Base-by-base conservation (phyloP, 2,113 vertebrate species). In the Myocastor coypus region DNA sequence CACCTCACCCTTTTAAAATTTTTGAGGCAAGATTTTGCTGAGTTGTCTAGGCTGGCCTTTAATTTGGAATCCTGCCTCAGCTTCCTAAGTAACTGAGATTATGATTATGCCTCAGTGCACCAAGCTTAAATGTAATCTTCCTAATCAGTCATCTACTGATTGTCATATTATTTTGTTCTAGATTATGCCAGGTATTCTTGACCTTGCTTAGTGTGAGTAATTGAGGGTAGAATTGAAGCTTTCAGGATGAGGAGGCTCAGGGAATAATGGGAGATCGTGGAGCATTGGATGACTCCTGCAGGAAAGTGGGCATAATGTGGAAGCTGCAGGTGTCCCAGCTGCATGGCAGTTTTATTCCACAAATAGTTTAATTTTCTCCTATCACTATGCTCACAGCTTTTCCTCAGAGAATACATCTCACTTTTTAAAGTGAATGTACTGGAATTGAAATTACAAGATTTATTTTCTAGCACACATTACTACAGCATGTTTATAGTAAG, bases 381-480 rank as follows among this genome's bases (percentile, higher is more conserved):
- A 0, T 68, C 5, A 30, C 32, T 32, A 30, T 17, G 55, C 59
- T 46, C 61, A 30, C 20, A 46, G 13, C 81, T 32, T 55, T 73
- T 59, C 59, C 12, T 85, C 22, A 46, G 0, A 52, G 94, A 83
- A 42, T 69, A 28, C 10, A 75, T 68, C 68, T 92, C 93, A 66
- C 17, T 78, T 92, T 95, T 89, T 86, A 20, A 66, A 94, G 66
- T n/a, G 68, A 68, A 68, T 94, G 91, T 91, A 68, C 81, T 83
- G 50, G 80, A 77, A 87, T 96, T 94, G 66, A 40, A 52, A n/a
- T 95, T 69, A 89, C 59, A 84, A 93, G 80, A 69, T 87, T 88
- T 87, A 80, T 89, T 82, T 92, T 57, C 37, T 87, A 59, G 66
- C 52, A 87, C 69, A 84, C 75, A 95, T 90, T 96, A 40, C 55